Evolutionary conservation across 2,113 vertebrate genomes (phyloP).

Genomic region (Amblyopsis rosae): DNA sequence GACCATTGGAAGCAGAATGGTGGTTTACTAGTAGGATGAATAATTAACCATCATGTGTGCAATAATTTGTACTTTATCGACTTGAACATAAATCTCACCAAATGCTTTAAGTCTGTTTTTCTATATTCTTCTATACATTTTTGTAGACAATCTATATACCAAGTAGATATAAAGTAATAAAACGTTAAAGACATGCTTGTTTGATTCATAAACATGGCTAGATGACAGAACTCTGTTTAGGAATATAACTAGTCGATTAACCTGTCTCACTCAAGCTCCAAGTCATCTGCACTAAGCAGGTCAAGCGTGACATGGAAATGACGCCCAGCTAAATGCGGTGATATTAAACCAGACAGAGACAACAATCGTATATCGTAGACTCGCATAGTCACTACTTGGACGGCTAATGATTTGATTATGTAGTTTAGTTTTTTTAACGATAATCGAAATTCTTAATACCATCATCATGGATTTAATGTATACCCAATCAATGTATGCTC

Average conservation of each 20-base stretch:
- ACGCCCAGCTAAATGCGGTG: constrained; percentile 3
- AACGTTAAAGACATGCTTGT: background rate
- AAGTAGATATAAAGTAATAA: too few relatives aligned
- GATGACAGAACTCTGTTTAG: background rate
- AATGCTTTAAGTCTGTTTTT: background rate
- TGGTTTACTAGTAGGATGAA: constrained; percentile 14
- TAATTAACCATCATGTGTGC: background rate
- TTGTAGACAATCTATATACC: too few relatives aligned
- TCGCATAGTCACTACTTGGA: constrained; percentile 5
- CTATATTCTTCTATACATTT: too few relatives aligned
- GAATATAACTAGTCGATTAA: constrained; percentile 47
- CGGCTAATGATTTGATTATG: background rate
- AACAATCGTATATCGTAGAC: constrained; percentile 54
- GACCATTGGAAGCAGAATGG: constrained; percentile 37
- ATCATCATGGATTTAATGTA: too few relatives aligned
- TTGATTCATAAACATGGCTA: background rate
- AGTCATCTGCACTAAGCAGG: constrained; percentile 55
- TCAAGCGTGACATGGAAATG: constrained; percentile 64
- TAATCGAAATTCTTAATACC: background rate
- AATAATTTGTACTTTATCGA: background rate
- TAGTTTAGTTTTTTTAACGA: background rate
- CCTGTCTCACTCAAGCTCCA: constrained; percentile 29
- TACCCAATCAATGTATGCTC: too few relatives aligned
- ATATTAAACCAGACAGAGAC: constrained; percentile 58
- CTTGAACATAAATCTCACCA: background rate